phyloP scores from a whole-genome alignment of 2,797 vertebrate species.

The Neosilurus mollespiculum region DNA sequence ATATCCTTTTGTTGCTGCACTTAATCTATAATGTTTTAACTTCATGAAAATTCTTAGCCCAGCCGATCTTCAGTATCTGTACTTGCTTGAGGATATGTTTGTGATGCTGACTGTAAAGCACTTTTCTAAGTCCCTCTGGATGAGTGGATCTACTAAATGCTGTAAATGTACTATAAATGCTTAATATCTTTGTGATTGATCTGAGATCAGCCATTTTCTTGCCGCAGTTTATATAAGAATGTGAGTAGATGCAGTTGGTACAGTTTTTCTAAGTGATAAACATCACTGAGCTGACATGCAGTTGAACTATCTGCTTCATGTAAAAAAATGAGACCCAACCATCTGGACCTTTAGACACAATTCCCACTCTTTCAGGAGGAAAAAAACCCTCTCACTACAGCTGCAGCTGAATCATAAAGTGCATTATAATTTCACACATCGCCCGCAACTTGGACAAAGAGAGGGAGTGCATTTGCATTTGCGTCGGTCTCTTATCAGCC shows the following conservation, averaged over 20 bases:
- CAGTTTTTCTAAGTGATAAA: conserved; percentile 17
- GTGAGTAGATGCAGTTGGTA: not conserved
- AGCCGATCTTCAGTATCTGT: not conserved
- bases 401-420: conserved; percentile 50
- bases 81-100: not conserved
- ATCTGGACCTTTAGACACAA: conserved; percentile 55
- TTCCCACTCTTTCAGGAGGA: conserved; percentile 38
- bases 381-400: conserved; percentile 22
- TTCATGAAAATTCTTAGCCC: not conserved
- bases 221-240: not conserved
- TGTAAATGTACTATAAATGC: not conserved
- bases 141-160: not conserved
- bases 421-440: conserved; percentile 47
- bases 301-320: conserved; percentile 30
- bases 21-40: not conserved
- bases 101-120: not conserved
- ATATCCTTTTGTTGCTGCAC: not conserved
- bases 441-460: conserved; percentile 42
- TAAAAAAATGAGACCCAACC: conserved; percentile 36
- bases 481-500: conserved; percentile 16
- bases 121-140: not conserved
- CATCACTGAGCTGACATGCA: conserved; percentile 16
- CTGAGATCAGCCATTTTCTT: not conserved
- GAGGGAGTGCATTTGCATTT: conserved; percentile 34
- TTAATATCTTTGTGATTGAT: not conserved